A percentile compares a stretch with the other conserved stretches of the same genome.
These are phyloP conservation scores for Schizothorax lantsangensis DNA, from an alignment of 2,797 vertebrate genomes.

Conservation along the genomic window DNA sequence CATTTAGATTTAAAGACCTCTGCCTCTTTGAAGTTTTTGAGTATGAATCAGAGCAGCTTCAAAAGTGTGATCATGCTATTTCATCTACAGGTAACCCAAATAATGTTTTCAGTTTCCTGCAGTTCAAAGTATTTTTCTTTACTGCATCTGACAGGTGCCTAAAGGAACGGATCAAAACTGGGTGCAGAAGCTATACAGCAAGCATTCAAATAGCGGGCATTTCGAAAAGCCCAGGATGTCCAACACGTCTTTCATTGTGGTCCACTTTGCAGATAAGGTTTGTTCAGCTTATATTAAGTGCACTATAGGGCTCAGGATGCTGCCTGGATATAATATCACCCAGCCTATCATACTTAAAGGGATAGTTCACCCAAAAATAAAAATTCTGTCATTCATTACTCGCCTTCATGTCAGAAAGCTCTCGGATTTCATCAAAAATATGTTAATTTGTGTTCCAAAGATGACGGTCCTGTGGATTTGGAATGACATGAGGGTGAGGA, in stretches of 20 bases:
- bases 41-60: conserved; percentile 46
- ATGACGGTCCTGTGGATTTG: background rate
- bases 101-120: conserved; percentile 25
- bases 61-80: conserved; percentile 47
- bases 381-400: background rate
- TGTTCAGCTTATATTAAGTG: conserved; percentile 25
- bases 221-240: conserved; percentile 98
- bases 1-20: conserved; percentile 43
- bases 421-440: background rate
- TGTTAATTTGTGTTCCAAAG: background rate
- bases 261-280: conserved; percentile 95
- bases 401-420: background rate
- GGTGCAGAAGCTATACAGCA: conserved; percentile 91
- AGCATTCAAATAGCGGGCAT: conserved; percentile 81
- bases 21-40: conserved; percentile 58
- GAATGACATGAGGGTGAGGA: background rate
- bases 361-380: background rate
- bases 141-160: conserved; percentile 80
- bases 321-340: background rate
- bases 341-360: background rate
- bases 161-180: conserved; percentile 96
- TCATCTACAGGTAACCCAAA: conserved; percentile 54
- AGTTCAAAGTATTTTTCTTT: conserved; percentile 20
- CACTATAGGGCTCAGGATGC: background rate
- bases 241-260: conserved; percentile 89